Evolutionary conservation across 2,888 invertebrate species (phyloP).

Genomic region (Epirrhoe alternata): DNA sequence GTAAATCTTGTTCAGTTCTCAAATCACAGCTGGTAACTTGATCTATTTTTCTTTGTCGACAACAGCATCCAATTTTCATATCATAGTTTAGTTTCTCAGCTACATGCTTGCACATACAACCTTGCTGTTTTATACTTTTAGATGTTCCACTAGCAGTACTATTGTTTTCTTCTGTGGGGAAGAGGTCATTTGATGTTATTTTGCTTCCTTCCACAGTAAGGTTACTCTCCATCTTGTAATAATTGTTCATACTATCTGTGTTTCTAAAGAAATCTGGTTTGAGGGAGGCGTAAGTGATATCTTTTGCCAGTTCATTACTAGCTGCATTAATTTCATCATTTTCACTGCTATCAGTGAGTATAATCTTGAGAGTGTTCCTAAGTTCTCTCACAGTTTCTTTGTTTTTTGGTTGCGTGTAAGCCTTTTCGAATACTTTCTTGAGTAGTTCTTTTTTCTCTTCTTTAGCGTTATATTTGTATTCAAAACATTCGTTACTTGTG

Average conservation of each 20-base stretch:
- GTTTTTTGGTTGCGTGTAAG: conserved; percentile 52
- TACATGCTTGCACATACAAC: conserved; percentile 61
- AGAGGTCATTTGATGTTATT: conserved; percentile 32
- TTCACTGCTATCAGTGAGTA: conserved; percentile 64
- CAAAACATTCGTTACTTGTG: conserved; percentile 43
- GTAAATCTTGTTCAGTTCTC: conserved; percentile 48
- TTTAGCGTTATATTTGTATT: conserved; percentile 47
- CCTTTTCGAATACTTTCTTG: conserved; percentile 61
- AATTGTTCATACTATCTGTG: conserved; percentile 62
- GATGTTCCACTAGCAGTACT: conserved; percentile 45
- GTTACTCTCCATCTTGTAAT: conserved; percentile 51
- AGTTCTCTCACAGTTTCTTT: conserved; percentile 56
- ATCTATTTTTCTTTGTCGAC: conserved; percentile 46
- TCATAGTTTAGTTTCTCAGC: conserved; percentile 57
- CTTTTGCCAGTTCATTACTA: conserved; percentile 53
- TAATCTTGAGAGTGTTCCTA: conserved; percentile 58
- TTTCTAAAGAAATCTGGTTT: conserved; percentile 57
- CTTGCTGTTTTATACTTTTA: conserved; percentile 35
- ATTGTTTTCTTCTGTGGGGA: conserved; percentile 54
- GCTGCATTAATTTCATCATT: conserved; percentile 49
- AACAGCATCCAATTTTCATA: conserved; percentile 49
- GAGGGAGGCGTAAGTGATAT: conserved; percentile 56
- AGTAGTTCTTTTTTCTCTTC: conserved; percentile 62
- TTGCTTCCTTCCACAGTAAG: conserved; percentile 41
- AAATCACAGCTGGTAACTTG: conserved; percentile 59